phyloP scores from a whole-genome alignment of 2,797 vertebrate species.

The Aeoliscus strigatus region DNA sequence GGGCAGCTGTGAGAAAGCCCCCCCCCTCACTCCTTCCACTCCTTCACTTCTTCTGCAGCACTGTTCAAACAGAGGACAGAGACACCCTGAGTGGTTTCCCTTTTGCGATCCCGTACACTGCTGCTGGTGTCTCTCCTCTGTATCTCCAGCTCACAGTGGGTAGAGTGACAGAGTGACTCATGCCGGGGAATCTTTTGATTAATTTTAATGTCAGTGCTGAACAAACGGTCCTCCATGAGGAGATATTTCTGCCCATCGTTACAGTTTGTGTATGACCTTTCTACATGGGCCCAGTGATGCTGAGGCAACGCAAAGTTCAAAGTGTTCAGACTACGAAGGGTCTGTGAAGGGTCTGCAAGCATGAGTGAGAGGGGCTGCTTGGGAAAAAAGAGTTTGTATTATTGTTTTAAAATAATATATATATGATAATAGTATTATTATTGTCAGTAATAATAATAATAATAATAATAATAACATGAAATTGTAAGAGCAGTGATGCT shows the following conservation, averaged over 20 bases:
- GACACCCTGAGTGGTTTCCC: slow-evolving; percentile 58
- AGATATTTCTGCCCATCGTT: slow-evolving; percentile 24
- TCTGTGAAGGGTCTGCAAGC: too few relatives aligned
- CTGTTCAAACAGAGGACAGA: slow-evolving; percentile 70
- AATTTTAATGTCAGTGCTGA: slow-evolving; percentile 64
- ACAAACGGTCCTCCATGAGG: slow-evolving; percentile 26
- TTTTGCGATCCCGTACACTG: slow-evolving; percentile 44
- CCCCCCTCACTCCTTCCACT: not conserved
- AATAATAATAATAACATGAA: too few relatives aligned
- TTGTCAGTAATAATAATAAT: too few relatives aligned
- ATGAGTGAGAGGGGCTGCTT: too few relatives aligned
- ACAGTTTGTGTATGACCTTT: slow-evolving; percentile 14
- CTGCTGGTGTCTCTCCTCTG: slow-evolving; percentile 56
- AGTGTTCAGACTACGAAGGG: too few relatives aligned
- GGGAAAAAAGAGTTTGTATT: too few relatives aligned
- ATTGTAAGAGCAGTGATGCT: too few relatives aligned
- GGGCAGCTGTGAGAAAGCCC: slow-evolving; percentile 54
- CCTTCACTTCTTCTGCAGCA: slow-evolving; percentile 14
- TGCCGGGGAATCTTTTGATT: slow-evolving; percentile 60
- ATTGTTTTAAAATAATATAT: too few relatives aligned
- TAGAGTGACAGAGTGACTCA: slow-evolving; percentile 46
- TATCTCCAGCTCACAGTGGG: slow-evolving; percentile 46
- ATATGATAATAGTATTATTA: too few relatives aligned
- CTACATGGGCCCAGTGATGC: slow-evolving; percentile 7
- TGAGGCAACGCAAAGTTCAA: slow-evolving; percentile 4